Evolutionary conservation across 2,113 vertebrate species (phyloP).

Genomic region (Notarius quadriscutis): DNA sequence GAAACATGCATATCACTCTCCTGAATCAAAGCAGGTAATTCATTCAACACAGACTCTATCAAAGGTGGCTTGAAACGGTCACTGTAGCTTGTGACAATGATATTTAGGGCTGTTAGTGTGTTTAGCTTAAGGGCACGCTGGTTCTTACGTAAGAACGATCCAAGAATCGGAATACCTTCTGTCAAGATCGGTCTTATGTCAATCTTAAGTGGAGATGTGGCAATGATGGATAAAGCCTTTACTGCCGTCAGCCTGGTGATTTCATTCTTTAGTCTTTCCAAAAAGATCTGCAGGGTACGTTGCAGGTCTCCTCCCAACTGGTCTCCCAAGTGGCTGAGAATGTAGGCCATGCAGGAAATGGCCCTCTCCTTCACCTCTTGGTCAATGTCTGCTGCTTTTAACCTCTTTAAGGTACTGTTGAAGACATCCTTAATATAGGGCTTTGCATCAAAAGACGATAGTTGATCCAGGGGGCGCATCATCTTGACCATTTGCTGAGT

Average conservation of each 20-base stretch:
- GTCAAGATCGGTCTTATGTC: constrained; percentile 80
- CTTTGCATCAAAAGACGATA: constrained; percentile 73
- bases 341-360: constrained; percentile 88
- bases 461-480: constrained; percentile 78
- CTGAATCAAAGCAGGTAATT: constrained; percentile 82
- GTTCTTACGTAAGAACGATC: constrained; percentile 89
- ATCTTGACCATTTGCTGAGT: constrained; percentile 83
- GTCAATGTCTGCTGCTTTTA: constrained; percentile 90
- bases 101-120: constrained; percentile 79
- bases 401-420: constrained; percentile 75
- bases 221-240: constrained; percentile 80
- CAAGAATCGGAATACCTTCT: constrained; percentile 82
- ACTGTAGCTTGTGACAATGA: constrained; percentile 81
- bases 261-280: constrained; percentile 90
- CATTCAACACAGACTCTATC: constrained; percentile 76
- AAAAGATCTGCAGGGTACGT: constrained; percentile 81
- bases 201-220: constrained; percentile 79
- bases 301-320: constrained; percentile 78
- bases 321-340: constrained; percentile 84
- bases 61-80: constrained; percentile 77
- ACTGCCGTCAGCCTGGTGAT: constrained; percentile 88
- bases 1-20: constrained; percentile 92
- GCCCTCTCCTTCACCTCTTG: constrained; percentile 96
- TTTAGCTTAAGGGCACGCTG: constrained; percentile 84
- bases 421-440: constrained; percentile 82